Evolutionary conservation across 2,113 vertebrate species (phyloP), one percentile per base, ranked within the genome.

Genomic region (Pangasianodon gigas): DNA sequence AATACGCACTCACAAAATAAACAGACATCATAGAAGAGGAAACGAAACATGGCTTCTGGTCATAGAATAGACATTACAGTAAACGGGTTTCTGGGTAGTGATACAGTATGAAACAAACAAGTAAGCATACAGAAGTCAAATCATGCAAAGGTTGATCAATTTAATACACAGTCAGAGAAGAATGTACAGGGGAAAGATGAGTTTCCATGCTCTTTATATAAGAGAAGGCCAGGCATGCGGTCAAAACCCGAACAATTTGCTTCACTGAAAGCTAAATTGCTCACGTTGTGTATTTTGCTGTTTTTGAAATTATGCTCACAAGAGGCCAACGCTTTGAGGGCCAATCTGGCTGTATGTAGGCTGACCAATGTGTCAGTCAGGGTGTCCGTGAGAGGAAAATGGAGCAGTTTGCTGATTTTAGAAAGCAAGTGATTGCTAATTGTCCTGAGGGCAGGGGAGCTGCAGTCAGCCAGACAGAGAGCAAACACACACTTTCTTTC

Each of bases 391-490:
- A 88, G 88, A 79, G 84, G 79, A 51, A 90, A 92, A 90, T 48
- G 29, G 69, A 84, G 26, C 4, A 84, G n/a, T 81, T 88, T 60
- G 90, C 69, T 82, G 26, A 85, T 82, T 87, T 92, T 71, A 87
- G 48, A 85, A 85, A 87, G 79, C 80, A 88, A 92, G 74, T 89
- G 92, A 93, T 81, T 85, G 90, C 91, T 93, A 95, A 94, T 94
- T 93, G 92, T 94, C 95, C 92, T 94, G 92, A 94, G 93, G 92
- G 94, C 93, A 92, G 46, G 88, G 71, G 46, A 65, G 67, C 87
- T n/a, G 67, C 10, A 13, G 87, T 67, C 77, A 8, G 86, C 84
- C 89, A 91, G 93, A 89, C 52, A 88, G 89, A 65, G 91, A 92
- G 87, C 83, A 94, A 95, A 95, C 94, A 95, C 86, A 87, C 44